Evolutionary conservation across 2,797 vertebrate species (phyloP).

Genomic region (Luscinia luscinia): DNA sequence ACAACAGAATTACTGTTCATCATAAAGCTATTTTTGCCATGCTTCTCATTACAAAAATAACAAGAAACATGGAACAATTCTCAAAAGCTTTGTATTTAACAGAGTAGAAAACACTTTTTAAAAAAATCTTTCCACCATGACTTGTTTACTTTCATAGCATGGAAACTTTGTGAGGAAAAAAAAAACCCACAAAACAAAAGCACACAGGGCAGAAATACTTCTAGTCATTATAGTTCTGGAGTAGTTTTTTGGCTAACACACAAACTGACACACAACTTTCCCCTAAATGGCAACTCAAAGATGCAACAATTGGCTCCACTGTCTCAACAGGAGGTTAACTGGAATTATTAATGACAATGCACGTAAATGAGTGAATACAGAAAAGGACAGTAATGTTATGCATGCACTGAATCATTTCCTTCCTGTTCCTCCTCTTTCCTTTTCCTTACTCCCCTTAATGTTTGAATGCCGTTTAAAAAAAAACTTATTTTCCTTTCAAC

Average conservation of each 20-base stretch:
- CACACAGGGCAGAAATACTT: background rate
- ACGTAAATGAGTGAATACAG: background rate
- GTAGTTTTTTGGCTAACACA: slow-evolving; percentile 3
- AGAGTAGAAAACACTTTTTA: background rate
- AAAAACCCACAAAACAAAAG: background rate
- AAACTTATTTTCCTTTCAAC: slow-evolving; percentile 3
- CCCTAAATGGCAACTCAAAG: slow-evolving; percentile 23
- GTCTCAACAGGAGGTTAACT: background rate
- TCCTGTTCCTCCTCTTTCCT: slow-evolving; percentile 51
- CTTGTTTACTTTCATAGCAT: background rate
- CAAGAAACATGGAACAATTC: background rate
- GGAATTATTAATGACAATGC: slow-evolving; percentile 21
- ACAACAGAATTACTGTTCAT: background rate
- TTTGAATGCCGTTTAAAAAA: background rate
- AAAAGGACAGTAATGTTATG: slow-evolving; percentile 1
- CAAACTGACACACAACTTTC: background rate
- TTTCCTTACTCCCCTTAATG: slow-evolving; percentile 28
- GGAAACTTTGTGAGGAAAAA: background rate
- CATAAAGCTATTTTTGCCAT: background rate
- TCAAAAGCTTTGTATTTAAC: background rate
- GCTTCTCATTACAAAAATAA: background rate
- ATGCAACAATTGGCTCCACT: background rate
- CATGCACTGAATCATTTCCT: slow-evolving; percentile 38
- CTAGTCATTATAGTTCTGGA: background rate
- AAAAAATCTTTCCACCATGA: background rate